Evolutionary conservation across 2,888 invertebrate genomes (phyloP).

Genomic region (Hydrotaea cyrtoneurina): DNA sequence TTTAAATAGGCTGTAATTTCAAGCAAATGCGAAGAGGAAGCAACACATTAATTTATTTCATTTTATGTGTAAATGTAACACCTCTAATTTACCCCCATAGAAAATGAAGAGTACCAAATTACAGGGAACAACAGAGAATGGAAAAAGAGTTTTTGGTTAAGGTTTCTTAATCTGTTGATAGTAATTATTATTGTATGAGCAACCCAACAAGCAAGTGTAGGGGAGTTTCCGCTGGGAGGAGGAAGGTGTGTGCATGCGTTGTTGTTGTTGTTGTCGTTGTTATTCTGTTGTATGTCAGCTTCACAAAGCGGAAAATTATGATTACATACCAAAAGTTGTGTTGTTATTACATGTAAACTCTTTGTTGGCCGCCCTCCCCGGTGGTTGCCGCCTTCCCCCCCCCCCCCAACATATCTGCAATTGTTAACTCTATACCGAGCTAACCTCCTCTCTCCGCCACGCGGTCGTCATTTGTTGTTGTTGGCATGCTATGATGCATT

Average conservation of each 20-base stretch:
- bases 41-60: not conserved
- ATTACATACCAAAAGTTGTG: slow-evolving; percentile 13
- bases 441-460: too few relatives aligned
- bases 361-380: not conserved
- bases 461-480: too few relatives aligned
- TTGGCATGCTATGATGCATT: slow-evolving; percentile 14
- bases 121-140: not conserved
- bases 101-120: too few relatives aligned
- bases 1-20: not conserved
- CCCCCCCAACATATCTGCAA: too few relatives aligned
- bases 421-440: too few relatives aligned
- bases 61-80: slow-evolving; percentile 25
- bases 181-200: not conserved
- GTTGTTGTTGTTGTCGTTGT: too few relatives aligned
- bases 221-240: not conserved
- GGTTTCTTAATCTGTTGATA: slow-evolving; percentile 15
- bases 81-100: not conserved
- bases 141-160: not conserved
- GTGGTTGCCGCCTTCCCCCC: not conserved
- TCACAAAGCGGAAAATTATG: slow-evolving; percentile 36
- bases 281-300: not conserved
- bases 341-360: not conserved
- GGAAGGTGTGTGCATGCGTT: not conserved
- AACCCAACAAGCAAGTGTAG: not conserved
- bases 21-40: not conserved